Evolutionary conservation across 1,140 invertebrate species (phyloP).

Genomic region (Marisa cornuarietis): DNA sequence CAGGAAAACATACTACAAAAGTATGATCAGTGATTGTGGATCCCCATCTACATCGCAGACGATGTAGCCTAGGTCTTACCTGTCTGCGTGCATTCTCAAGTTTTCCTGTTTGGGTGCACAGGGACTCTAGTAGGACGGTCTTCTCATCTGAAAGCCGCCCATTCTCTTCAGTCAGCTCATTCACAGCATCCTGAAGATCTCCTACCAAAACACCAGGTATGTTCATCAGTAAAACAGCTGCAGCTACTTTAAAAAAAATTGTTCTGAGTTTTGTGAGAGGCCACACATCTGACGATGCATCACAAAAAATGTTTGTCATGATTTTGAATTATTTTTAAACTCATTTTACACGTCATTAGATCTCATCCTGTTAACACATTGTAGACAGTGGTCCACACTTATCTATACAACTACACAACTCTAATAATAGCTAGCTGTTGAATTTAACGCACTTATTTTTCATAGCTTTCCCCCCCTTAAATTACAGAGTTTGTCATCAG

Average conservation of each 20-base stretch:
- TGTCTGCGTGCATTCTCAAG: constrained; percentile 76
- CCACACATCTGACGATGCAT: background rate
- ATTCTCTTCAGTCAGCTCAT: constrained; percentile 87
- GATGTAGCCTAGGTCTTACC: constrained; percentile 2
- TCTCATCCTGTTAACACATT: too few species aligned
- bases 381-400: too few species aligned
- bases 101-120: constrained; percentile 90
- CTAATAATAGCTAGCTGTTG: too few species aligned
- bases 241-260: background rate
- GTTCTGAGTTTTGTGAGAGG: background rate
- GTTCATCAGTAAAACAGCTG: background rate
- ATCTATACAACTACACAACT: too few species aligned
- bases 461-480: too few species aligned
- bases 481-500: too few species aligned
- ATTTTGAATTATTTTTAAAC: too few species aligned
- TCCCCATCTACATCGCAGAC: too few species aligned
- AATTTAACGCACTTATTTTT: too few species aligned
- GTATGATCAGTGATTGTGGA: too few species aligned
- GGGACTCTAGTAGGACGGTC: constrained; percentile 85
- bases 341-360: too few species aligned
- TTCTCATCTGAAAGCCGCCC: constrained; percentile 88
- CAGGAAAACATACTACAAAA: too few species aligned
- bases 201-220: constrained; percentile 69
- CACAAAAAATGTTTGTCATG: background rate
- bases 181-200: constrained; percentile 84